A percentile compares a stretch with the other conserved stretches of the same genome.
Conservation (phyloP, 2,113 vertebrate genomes). For the Rostratula benghalensis region DNA sequence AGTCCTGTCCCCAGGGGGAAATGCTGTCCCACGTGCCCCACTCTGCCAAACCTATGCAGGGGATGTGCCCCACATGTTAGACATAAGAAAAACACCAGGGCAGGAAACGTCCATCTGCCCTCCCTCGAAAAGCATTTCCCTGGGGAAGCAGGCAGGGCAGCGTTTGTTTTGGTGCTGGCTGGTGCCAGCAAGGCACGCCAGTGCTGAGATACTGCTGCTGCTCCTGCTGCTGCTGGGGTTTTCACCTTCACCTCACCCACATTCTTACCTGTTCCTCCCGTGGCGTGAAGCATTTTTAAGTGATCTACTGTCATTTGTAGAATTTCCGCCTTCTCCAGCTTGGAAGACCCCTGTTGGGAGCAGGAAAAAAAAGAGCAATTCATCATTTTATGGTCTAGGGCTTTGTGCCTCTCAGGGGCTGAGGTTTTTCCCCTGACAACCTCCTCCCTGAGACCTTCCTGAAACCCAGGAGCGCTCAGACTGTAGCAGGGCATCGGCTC, state of each 20-base stretch:
- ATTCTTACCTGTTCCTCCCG: constrained; percentile 85
- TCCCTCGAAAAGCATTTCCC: neutral
- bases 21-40: neutral
- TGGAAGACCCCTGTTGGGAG: constrained; percentile 86
- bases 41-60: neutral
- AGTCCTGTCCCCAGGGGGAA: neutral
- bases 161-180: neutral
- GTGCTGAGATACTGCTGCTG: neutral
- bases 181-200: neutral
- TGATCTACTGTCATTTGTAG: constrained; percentile 97
- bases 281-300: constrained; percentile 91
- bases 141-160: neutral
- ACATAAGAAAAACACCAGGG: neutral
- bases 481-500: neutral
- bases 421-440: neutral
- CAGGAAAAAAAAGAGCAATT: neutral
- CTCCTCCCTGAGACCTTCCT: neutral
- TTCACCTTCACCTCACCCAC: neutral
- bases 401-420: neutral
- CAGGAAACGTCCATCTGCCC: neutral
- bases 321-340: constrained; percentile 95
- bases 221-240: neutral
- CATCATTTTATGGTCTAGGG: neutral
- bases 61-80: neutral
- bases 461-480: neutral